A percentile compares a stretch with the other conserved stretches of the same genome.
These are phyloP conservation scores for Rhinichthys klamathensis DNA, from an alignment of 2,113 vertebrate species.

Conservation along the genomic window DNA sequence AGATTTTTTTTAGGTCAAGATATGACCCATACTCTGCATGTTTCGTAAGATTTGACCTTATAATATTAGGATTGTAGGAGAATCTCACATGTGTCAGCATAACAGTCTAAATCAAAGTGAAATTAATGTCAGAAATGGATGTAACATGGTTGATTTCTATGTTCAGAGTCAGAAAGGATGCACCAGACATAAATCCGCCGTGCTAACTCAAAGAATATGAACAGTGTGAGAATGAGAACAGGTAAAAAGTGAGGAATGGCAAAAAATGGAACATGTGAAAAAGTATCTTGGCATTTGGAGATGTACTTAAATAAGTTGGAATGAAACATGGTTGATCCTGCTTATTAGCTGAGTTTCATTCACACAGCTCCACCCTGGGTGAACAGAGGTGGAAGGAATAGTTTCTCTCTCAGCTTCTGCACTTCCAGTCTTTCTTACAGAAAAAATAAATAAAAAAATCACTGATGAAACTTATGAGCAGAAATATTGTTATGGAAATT, in stretches of 20 bases:
- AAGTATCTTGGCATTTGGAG: conserved; percentile 55
- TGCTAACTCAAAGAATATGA: conserved; percentile 64
- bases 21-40: background rate
- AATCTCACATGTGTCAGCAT: background rate
- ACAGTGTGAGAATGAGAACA: conserved; percentile 62
- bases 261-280: conserved; percentile 29
- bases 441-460: background rate
- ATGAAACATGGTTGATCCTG: conserved; percentile 64
- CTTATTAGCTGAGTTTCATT: conserved; percentile 53
- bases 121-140: background rate
- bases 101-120: background rate
- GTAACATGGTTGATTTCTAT: conserved; percentile 2
- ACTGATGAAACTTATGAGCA: conserved; percentile 10
- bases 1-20: background rate
- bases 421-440: background rate
- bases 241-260: conserved; percentile 55
- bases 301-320: conserved; percentile 70
- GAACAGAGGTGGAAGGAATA: conserved; percentile 44
- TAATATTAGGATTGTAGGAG: background rate
- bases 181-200: conserved; percentile 36
- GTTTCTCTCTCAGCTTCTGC: conserved; percentile 5
- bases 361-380: conserved; percentile 22
- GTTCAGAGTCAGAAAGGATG: conserved; percentile 1
- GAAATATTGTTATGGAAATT: conserved; percentile 9
- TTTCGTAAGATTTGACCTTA: background rate